Base-by-base conservation (phyloP, 2,888 invertebrate genomes). In the Brenthis ino region DNA sequence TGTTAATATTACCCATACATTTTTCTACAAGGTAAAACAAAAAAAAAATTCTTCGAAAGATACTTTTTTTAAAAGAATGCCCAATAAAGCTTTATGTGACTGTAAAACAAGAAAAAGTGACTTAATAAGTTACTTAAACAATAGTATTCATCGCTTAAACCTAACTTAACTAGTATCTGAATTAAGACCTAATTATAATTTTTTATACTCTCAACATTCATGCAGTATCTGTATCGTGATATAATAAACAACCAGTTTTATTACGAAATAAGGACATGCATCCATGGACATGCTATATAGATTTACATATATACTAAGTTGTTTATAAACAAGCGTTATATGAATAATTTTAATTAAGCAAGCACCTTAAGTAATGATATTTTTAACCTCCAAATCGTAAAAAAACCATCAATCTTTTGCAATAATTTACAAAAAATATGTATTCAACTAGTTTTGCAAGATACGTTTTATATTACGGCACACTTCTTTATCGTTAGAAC, bases 211-310 rank as follows among this genome's bases (percentile, higher is more conserved):
- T 43, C 8, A 43, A 43, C 11, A n/a, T 37, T n/a, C 12, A 57
- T 43, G n/a, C 48, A 60, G 5, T 50, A 60, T 33, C n/a, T 28
- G 50, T 57, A 64, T 28, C 64, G 47, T 66, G 66, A 68, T 51
- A 57, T 33, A 58, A 58, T 64, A 69, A 68, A 65, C 51, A 67
- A 74, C 74, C 67, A 69, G 73, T 73, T 74, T 73, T 56, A 73
- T 76, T 75, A 73, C 74, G 72, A 75, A 76, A 76, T 66, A 71
- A 73, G 69, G 73, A 63, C 75, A 72, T 60, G 64, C 61, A 65
- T 64, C 61, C 56, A 57, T 53, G 64, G 58, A 65, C 57, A 58
- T 48, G 53, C 57, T 64, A 51, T 43, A 37, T 50, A 33, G 6
- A 55, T 20, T 33, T 48, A 48, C 55, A 58, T 48, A 24, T 24